Percentiles rank a stretch among this genome's conserved stretches.
Evolutionary conservation across 2,888 invertebrate species (phyloP).

Genomic region (Morpho achilles): DNA sequence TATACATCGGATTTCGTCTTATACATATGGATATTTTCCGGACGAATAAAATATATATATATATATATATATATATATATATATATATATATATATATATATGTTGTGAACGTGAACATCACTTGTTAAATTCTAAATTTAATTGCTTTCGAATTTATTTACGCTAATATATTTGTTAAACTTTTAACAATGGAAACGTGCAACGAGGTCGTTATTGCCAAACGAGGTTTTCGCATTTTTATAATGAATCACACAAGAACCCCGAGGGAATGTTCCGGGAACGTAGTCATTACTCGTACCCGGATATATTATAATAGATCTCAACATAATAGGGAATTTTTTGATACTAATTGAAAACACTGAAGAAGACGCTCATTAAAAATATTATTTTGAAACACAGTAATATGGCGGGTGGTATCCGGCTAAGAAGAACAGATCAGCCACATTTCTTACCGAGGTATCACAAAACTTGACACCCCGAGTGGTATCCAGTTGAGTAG

Average conservation of each 20-base stretch:
- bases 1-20: too few relatives aligned
- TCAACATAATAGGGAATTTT: neutral
- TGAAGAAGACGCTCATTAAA: neutral
- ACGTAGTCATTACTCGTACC: constrained; percentile 16
- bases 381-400: neutral
- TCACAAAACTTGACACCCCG: too few relatives aligned
- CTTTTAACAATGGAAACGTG: constrained; percentile 16
- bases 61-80: too few relatives aligned
- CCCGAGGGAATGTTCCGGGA: constrained; percentile 16
- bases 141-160: neutral
- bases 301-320: constrained; percentile 1
- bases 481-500: too few relatives aligned
- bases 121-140: neutral
- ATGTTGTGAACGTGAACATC: neutral
- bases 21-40: too few relatives aligned
- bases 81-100: too few relatives aligned
- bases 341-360: neutral
- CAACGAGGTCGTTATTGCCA: constrained; percentile 24
- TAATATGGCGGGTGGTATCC: constrained; percentile 7
- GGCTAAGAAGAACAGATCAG: too few relatives aligned
- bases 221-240: constrained; percentile 30
- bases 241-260: constrained; percentile 28
- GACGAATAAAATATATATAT: too few relatives aligned
- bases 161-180: constrained; percentile 2
- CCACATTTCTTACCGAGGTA: too few relatives aligned